Conservation (phyloP, 2,888 invertebrate species). For the Mimas tiliae region DNA sequence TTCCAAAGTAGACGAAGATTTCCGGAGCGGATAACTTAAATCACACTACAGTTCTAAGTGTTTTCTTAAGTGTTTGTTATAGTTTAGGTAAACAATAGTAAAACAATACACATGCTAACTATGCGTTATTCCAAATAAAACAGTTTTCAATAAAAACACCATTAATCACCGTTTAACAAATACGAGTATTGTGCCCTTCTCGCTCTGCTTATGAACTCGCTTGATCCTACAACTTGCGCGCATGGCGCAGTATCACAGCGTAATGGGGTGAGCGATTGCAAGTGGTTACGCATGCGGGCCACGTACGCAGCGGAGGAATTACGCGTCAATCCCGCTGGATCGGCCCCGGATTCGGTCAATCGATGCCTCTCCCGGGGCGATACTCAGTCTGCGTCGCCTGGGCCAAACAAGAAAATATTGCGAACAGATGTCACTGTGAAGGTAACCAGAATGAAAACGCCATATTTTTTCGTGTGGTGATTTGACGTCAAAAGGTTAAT, state of each 20-base stretch:
- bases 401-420: constrained; percentile 26
- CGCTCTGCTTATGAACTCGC: neutral
- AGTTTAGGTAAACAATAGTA: too few relatives aligned
- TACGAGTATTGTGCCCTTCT: too few relatives aligned
- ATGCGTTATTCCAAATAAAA: too few relatives aligned
- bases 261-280: constrained; percentile 75
- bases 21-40: too few relatives aligned
- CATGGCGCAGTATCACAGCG: constrained; percentile 50
- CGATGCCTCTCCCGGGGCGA: constrained; percentile 62
- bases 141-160: too few relatives aligned
- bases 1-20: too few relatives aligned
- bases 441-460: neutral
- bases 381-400: constrained; percentile 20
- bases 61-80: too few relatives aligned
- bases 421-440: neutral
- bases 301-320: constrained; percentile 75
- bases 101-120: too few relatives aligned
- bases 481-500: neutral
- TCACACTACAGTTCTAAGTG: too few relatives aligned
- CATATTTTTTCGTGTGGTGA: neutral
- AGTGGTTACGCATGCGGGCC: constrained; percentile 67
- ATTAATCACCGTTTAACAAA: too few relatives aligned
- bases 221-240: constrained; percentile 23
- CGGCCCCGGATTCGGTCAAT: constrained; percentile 75
- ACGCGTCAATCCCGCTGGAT: constrained; percentile 74